These are phyloP conservation scores for Athalia circularis DNA, from an alignment of 2,888 invertebrate species.

Conservation along the genomic window DNA sequence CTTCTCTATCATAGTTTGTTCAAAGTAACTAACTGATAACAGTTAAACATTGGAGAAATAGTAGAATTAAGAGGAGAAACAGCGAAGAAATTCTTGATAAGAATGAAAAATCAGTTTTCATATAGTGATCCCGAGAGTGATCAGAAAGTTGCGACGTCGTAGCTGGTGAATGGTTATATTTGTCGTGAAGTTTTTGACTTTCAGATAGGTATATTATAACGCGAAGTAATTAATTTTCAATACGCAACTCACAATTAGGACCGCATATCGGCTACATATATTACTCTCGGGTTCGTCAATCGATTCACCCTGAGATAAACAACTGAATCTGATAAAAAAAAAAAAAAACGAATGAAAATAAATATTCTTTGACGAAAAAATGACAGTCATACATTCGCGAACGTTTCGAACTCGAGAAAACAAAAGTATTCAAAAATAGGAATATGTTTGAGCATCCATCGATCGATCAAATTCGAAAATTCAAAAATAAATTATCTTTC, in stretches of 20 bases:
- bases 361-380: slow-evolving; percentile 18
- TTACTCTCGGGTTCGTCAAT: neutral
- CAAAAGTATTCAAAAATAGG: no score
- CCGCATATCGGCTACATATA: neutral
- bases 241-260: neutral
- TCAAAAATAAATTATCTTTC: neutral
- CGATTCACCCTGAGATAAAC: slow-evolving; percentile 15
- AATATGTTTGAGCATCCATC: no score
- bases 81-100: slow-evolving; percentile 1
- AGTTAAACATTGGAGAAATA: neutral
- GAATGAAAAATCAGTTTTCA: slow-evolving; percentile 23
- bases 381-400: neutral
- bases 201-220: no score
- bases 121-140: no score
- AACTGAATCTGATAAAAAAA: slow-evolving; percentile 10
- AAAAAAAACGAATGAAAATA: slow-evolving; percentile 6
- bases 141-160: no score
- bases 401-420: neutral
- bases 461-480: no score
- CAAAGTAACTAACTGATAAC: no score
- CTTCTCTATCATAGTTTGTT: neutral
- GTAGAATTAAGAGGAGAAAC: neutral
- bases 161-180: no score
- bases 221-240: slow-evolving; percentile 10
- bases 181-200: no score